A percentile compares a stretch with the other conserved stretches of the same genome.
Evolutionary conservation across 2,888 invertebrate genomes (phyloP).

Genomic region (Zootermopsis nevadensis): DNA sequence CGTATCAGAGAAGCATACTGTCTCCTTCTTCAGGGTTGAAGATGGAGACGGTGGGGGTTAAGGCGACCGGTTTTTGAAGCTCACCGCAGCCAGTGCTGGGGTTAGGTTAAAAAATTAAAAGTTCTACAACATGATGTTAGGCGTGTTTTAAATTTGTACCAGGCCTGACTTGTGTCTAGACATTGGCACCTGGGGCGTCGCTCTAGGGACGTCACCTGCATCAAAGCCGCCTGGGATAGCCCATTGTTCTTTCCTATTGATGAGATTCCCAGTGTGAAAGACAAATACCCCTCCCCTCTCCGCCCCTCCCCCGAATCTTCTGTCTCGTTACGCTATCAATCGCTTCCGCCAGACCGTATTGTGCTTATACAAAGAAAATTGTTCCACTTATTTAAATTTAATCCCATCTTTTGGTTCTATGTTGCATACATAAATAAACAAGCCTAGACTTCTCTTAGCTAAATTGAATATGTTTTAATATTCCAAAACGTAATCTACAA

Average conservation of each 20-base stretch:
- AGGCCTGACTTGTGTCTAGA: too few relatives aligned
- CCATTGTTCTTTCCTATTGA: neutral
- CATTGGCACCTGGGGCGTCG: too few relatives aligned
- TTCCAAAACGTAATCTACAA: slow-evolving; percentile 21
- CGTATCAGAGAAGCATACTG: too few relatives aligned
- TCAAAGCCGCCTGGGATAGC: neutral
- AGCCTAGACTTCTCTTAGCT: neutral
- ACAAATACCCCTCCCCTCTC: neutral
- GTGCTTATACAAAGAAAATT: slow-evolving; percentile 38
- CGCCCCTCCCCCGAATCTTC: neutral
- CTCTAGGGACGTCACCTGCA: neutral
- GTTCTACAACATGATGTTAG: too few relatives aligned
- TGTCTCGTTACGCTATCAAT: slow-evolving; percentile 12
- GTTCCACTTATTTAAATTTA: slow-evolving; percentile 38
- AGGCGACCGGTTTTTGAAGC: too few relatives aligned
- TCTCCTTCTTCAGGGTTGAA: too few relatives aligned
- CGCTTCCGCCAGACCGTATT: slow-evolving; percentile 1
- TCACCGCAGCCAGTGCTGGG: too few relatives aligned
- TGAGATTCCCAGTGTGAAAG: slow-evolving; percentile 11
- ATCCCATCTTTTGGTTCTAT: neutral
- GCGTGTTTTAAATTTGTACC: too few relatives aligned
- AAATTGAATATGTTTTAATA: slow-evolving; percentile 38
- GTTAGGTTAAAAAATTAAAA: too few relatives aligned
- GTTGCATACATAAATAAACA: slow-evolving; percentile 17
- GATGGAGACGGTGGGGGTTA: too few relatives aligned